A percentile compares a stretch with the other conserved stretches of the same genome.
Conservation (phyloP, 2,797 vertebrate species). For the Cebuella pygmaea region DNA sequence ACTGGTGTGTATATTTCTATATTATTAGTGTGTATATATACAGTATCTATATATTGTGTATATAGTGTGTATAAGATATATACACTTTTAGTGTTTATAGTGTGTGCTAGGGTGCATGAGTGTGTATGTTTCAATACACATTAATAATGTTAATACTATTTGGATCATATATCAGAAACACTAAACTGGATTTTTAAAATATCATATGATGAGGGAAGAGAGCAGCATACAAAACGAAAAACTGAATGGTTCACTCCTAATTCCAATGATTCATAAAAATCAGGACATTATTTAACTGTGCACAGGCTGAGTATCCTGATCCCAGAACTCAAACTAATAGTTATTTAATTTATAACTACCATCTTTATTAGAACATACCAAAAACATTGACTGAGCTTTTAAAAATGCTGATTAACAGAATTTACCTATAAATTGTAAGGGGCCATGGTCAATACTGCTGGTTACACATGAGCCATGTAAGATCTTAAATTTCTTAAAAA, state of each 20-base stretch:
- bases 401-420: conserved; percentile 8
- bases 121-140: not conserved
- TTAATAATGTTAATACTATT: not conserved
- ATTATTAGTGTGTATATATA: not conserved
- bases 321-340: not conserved
- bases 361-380: not conserved
- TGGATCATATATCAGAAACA: not conserved
- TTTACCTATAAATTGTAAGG: not conserved
- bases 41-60: too few relatives aligned
- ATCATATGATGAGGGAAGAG: not conserved
- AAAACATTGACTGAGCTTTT: not conserved
- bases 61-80: not conserved
- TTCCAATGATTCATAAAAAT: not conserved
- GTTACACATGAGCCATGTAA: not conserved
- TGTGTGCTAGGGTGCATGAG: not conserved
- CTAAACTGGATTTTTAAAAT: not conserved
- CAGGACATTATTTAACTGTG: not conserved
- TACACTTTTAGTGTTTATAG: not conserved
- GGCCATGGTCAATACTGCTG: not conserved
- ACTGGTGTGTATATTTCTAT: not conserved
- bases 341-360: not conserved
- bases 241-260: not conserved
- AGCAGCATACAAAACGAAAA: conserved; percentile 22
- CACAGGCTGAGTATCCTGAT: not conserved
- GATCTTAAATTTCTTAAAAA: not conserved